Evolutionary conservation across 2,888 invertebrate genomes (phyloP), one percentile per base, ranked within the genome.

Genomic region (Sminthurides aquaticus): DNA sequence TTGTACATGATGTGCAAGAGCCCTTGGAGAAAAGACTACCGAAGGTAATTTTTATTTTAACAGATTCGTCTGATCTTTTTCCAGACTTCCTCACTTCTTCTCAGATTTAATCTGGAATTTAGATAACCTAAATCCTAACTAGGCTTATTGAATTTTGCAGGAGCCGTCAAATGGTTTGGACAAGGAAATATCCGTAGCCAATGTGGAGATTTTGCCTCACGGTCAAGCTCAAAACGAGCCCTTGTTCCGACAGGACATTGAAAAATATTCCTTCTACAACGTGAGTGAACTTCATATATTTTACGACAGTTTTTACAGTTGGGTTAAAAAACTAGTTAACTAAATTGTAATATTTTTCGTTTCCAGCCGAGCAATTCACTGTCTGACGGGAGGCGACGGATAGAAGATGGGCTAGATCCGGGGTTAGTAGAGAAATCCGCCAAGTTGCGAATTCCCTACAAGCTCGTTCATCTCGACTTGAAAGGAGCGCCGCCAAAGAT

Each of bases 401-500:
- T 43, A 18, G 43, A 43, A 43, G 43, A 43, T 18, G 18, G n/a
- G n/a, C n/a, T 11, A 43, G 43, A 43, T 43, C 11, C 18, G 11
- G 43, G 18, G 18, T 18, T 43, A 43, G 11, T 11, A 15, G 48
- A 61, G 20, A 56, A 24, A 11, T 24, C 57, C 28, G 28, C 54
- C 25, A 56, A 66, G 54, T 52, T 66, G 18, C 63, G 58, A 11
- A 66, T 70, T 22, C 67, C 70, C 8, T 67, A 70, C 62, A 66
- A 66, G 61, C 25, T 77, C 11, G 81, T 82, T 34, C 82, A 82
- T 73, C 74, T 82, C 58, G 82, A 82, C 74, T 72, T 82, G 67
- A 82, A 82, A 75, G 82, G 82, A 43, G 82, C 82, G 26, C 81
- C 82, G 3, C 81, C 81, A 22, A 79, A 76, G 66, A 67, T 82